A percentile compares a stretch with the other conserved stretches of the same genome.
Evolutionary conservation across 2,113 vertebrate genomes (phyloP).

Genomic region (cat (Felis catus)): F.catus_Fca126_mat1.0 CM031426.1:57453001-57453500

Average conservation of each 20-base stretch:
- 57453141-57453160: neutral
- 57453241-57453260: neutral
- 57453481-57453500: neutral
- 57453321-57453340: fast-evolving
- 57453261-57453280: neutral
- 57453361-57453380: neutral
- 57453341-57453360: neutral
- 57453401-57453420: neutral
- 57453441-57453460: neutral
- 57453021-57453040: neutral
- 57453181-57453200: neutral
- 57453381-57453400: neutral
- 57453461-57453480: too few relatives aligned
- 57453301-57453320: neutral
- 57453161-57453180: neutral
- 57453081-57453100: fast-evolving
- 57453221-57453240: neutral
- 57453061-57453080: neutral
- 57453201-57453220: fast-evolving
- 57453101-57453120: fast-evolving
- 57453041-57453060: neutral
- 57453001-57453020: neutral
- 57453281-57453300: neutral
- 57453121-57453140: too few relatives aligned
- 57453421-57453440: neutral